Evolutionary conservation across 2,888 invertebrate species (phyloP).

Genomic region (Leucoma salicis): DNA sequence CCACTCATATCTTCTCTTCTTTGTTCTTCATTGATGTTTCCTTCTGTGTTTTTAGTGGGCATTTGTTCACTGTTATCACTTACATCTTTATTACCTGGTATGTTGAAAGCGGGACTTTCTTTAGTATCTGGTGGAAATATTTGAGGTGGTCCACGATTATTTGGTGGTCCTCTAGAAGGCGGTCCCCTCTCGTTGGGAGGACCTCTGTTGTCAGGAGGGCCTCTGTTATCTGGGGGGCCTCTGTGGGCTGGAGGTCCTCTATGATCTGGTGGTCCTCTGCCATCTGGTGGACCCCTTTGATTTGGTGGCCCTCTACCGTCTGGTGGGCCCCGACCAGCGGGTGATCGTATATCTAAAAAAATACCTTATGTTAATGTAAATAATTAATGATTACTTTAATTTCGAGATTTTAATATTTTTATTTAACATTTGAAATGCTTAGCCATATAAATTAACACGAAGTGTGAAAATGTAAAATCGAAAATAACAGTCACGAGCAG

Average conservation of each 20-base stretch:
- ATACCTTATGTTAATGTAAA: no score
- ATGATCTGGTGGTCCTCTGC: neutral
- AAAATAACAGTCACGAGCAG: no score
- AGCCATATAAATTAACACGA: no score
- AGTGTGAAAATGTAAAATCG: no score
- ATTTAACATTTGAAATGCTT: no score
- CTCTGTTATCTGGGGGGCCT: slow-evolving; percentile 9
- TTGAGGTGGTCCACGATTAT: slow-evolving; percentile 9
- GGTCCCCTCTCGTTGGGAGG: no score
- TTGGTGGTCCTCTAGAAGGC: neutral
- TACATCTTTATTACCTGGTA: neutral
- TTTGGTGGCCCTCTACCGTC: slow-evolving; percentile 12
- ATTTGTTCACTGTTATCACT: neutral
- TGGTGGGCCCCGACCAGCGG: neutral
- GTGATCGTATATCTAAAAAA: slow-evolving; percentile 2
- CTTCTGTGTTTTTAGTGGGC: slow-evolving; percentile 18
- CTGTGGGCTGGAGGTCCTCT: slow-evolving; percentile 8
- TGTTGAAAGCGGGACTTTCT: neutral
- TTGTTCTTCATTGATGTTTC: slow-evolving; percentile 10
- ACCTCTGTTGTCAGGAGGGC: slow-evolving; percentile 4
- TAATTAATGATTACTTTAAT: no score
- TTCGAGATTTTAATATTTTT: no score
- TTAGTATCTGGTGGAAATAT: neutral
- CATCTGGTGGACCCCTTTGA: slow-evolving; percentile 4
- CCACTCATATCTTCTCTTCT: slow-evolving; percentile 2